These are phyloP conservation scores for Halisarca cf. caerulea DNA, from an alignment of 37 sponge, comb jelly and placozoan genomes.

Conservation along the genomic window DNA sequence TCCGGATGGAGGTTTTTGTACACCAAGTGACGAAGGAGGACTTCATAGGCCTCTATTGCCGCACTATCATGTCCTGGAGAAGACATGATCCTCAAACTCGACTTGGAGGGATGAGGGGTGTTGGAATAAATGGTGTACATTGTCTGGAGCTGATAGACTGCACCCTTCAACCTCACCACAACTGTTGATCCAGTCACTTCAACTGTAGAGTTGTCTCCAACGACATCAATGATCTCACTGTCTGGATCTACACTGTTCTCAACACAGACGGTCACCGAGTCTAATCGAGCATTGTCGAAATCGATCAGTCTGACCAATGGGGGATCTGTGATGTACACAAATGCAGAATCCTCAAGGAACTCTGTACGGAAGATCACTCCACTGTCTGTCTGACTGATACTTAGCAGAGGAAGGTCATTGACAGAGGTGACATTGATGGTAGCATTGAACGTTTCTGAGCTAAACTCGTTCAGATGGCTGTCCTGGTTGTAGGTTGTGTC, in stretches of 20 bases:
- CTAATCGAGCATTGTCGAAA: slow-evolving; percentile 58
- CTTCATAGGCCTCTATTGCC: slow-evolving; percentile 63
- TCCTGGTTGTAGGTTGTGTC: slow-evolving; percentile 84
- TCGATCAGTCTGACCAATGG: slow-evolving; percentile 54
- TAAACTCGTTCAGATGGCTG: slow-evolving; percentile 81
- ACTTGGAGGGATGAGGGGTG: not conserved
- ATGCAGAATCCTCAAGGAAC: slow-evolving; percentile 67
- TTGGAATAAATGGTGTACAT: slow-evolving; percentile 7
- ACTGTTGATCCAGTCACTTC: slow-evolving; percentile 27
- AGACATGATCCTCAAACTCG: slow-evolving; percentile 40
- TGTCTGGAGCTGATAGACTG: slow-evolving; percentile 35
- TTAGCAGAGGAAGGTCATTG: slow-evolving; percentile 65
- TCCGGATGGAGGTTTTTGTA: slow-evolving; percentile 74
- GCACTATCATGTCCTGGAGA: slow-evolving; percentile 22
- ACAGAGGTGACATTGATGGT: slow-evolving; percentile 58
- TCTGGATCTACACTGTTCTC: slow-evolving; percentile 44
- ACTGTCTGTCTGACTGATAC: slow-evolving; percentile 40
- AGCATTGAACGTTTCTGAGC: slow-evolving; percentile 37
- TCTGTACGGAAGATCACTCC: slow-evolving; percentile 32
- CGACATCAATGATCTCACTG: slow-evolving; percentile 48
- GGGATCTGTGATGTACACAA: slow-evolving; percentile 71
- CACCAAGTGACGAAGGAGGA: slow-evolving; percentile 52
- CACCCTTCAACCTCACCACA: not conserved
- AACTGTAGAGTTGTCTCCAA: not conserved
- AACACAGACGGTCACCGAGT: slow-evolving; percentile 54